A percentile compares a stretch with the other conserved stretches of the same genome.
Conservation (phyloP, 2,888 invertebrate genomes). For the Nemapogon koenigi region DNA sequence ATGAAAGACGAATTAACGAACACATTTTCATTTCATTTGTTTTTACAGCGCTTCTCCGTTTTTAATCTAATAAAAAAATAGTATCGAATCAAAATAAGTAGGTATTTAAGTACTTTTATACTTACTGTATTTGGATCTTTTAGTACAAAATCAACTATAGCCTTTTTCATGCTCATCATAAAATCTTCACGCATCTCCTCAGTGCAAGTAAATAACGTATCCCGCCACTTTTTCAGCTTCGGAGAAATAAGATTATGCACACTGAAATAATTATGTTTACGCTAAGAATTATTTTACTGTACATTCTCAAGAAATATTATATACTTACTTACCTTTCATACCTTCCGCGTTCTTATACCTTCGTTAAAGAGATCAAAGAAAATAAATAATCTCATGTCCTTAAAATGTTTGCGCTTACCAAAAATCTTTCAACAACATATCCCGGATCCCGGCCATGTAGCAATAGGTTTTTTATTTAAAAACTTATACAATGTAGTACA, state of each 20-base stretch:
- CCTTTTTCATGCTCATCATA: slow-evolving; percentile 86
- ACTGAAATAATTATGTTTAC: slow-evolving; percentile 41
- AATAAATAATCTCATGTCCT: too few relatives aligned
- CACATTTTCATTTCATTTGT: not conserved
- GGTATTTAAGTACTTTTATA: not conserved
- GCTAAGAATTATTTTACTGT: too few relatives aligned
- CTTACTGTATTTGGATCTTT: slow-evolving; percentile 72
- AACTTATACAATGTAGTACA: too few relatives aligned
- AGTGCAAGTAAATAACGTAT: slow-evolving; percentile 66
- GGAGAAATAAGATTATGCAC: slow-evolving; percentile 71
- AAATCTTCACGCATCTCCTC: slow-evolving; percentile 87
- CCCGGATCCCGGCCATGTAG: too few relatives aligned
- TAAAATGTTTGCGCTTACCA: too few relatives aligned
- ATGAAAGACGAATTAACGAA: too few relatives aligned
- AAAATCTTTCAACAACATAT: too few relatives aligned
- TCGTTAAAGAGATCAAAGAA: too few relatives aligned
- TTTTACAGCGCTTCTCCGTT: not conserved
- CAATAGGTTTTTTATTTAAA: too few relatives aligned
- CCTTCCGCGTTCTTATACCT: too few relatives aligned
- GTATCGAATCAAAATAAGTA: not conserved
- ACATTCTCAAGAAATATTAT: too few relatives aligned
- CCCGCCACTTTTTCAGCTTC: slow-evolving; percentile 68
- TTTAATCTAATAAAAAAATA: not conserved
- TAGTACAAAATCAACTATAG: slow-evolving; percentile 90
- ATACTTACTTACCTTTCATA: too few relatives aligned